These are phyloP conservation scores for Penaeus vannamei DNA, from an alignment of 1,140 invertebrate species.

Conservation along the genomic window DNA sequence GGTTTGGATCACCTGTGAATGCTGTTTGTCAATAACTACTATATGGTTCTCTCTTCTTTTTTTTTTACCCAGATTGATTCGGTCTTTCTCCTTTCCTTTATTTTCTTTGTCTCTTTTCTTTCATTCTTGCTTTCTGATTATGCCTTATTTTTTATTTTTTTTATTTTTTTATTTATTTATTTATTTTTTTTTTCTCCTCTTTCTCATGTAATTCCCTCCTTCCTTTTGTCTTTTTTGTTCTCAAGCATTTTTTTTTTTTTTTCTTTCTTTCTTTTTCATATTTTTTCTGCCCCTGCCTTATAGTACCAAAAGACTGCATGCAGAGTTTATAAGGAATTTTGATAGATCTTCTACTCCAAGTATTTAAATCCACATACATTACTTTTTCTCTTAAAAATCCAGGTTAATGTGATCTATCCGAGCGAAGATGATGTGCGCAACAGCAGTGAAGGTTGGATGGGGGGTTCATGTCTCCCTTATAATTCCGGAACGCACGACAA, in stretches of 20 bases:
- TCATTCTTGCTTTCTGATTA: too few relatives aligned
- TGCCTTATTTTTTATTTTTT: background rate
- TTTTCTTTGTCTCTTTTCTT: too few relatives aligned
- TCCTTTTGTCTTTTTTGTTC: too few relatives aligned
- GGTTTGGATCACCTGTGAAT: background rate
- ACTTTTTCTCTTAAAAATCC: background rate
- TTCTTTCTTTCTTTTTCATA: background rate
- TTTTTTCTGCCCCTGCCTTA: background rate
- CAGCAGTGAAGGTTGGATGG: conserved; percentile 87
- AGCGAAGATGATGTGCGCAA: conserved; percentile 83
- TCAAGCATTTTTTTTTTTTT: background rate
- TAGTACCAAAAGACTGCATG: too few relatives aligned
- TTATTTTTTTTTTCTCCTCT: background rate
- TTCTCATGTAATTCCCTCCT: background rate
- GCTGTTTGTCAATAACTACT: background rate
- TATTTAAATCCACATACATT: background rate
- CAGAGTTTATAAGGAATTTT: too few relatives aligned
- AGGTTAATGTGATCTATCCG: conserved; percentile 77
- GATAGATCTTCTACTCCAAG: too few relatives aligned
- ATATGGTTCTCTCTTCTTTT: background rate
- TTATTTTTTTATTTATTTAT: background rate
- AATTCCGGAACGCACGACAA: conserved; percentile 83
- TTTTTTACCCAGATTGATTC: too few relatives aligned
- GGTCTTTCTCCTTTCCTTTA: too few relatives aligned
- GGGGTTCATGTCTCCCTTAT: conserved; percentile 93